phyloP scores from a whole-genome alignment of 2,113 vertebrate species.

The Camelus bactrianus region DNA sequence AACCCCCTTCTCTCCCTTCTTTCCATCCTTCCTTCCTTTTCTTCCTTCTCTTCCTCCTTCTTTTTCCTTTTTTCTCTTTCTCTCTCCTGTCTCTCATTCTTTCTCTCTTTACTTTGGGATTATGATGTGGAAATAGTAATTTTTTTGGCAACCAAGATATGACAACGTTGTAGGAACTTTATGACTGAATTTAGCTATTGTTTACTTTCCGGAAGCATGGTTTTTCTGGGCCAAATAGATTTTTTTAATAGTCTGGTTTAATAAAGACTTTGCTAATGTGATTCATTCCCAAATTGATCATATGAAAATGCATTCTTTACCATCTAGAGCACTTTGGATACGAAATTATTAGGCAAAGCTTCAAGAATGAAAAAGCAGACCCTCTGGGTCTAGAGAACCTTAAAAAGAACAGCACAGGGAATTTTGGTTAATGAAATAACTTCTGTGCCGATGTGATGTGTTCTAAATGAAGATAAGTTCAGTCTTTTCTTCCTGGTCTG shows the following conservation, averaged over 20 bases:
- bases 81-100: neutral
- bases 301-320: slow-evolving; percentile 17
- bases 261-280: neutral
- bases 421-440: slow-evolving; percentile 47
- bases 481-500: neutral
- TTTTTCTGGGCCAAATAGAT: neutral
- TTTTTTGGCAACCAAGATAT: neutral
- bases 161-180: neutral
- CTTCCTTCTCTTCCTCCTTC: neutral
- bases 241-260: neutral
- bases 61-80: neutral
- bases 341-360: neutral
- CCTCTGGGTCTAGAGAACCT: neutral
- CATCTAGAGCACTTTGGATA: neutral
- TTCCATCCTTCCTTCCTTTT: neutral
- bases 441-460: neutral
- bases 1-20: neutral
- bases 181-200: neutral
- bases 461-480: neutral
- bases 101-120: neutral
- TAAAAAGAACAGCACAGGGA: slow-evolving; percentile 18
- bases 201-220: slow-evolving; percentile 2
- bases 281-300: neutral
- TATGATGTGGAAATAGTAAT: neutral
- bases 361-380: slow-evolving; percentile 41